phyloP scores from a whole-genome alignment of 2,797 vertebrate species.

The Cuculus canorus region DNA sequence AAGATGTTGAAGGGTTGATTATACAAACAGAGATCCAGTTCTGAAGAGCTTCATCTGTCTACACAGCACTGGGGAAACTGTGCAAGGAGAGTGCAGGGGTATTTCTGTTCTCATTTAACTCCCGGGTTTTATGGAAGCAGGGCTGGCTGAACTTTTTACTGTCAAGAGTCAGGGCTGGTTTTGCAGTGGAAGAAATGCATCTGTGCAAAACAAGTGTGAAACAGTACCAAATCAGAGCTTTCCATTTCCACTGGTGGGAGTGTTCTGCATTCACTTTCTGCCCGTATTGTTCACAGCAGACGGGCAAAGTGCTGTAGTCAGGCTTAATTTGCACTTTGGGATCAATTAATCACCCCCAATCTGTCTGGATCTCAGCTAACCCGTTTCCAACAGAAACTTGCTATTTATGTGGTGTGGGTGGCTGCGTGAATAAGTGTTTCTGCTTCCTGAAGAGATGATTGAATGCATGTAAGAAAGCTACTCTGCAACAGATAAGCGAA shows the following conservation, averaged over 20 bases:
- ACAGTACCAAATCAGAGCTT: background rate
- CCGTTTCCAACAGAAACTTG: background rate
- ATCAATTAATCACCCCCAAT: background rate
- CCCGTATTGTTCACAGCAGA: background rate
- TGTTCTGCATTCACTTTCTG: background rate
- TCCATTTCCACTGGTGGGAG: background rate
- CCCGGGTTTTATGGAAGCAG: background rate
- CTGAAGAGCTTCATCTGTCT: background rate
- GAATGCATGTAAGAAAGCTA: background rate
- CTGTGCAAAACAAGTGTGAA: background rate
- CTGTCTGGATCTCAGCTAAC: background rate
- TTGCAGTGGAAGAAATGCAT: background rate
- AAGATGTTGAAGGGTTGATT: background rate
- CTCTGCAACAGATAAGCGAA: background rate
- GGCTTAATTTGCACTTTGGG: background rate
- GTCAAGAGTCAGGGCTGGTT: background rate
- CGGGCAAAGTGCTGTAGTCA: background rate
- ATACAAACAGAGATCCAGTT: background rate
- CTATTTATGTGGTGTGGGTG: background rate
- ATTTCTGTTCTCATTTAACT: background rate
- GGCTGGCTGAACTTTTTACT: background rate
- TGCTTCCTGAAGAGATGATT: background rate
- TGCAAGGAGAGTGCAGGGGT: background rate
- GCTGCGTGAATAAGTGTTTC: background rate
- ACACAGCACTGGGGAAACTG: background rate